Conservation (phyloP, 2,888 invertebrate species). For the Idaea dimidiata region DNA sequence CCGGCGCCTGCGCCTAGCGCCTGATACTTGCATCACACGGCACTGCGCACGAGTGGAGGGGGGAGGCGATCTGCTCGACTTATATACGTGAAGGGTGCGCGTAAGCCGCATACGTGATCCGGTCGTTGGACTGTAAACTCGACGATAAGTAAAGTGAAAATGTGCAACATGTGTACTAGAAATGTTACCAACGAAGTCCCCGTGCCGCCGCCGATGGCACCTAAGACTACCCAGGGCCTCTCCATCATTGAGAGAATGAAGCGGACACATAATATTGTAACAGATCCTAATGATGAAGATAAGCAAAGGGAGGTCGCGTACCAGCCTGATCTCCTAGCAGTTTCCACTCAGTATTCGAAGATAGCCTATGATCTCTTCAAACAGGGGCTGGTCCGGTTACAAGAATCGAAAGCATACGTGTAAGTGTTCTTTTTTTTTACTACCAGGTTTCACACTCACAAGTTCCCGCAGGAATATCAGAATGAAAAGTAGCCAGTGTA, state of each 20-base stretch:
- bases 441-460: too few relatives aligned
- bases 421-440: conserved; percentile 64
- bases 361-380: conserved; percentile 61
- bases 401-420: conserved; percentile 74
- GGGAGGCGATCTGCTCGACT: conserved; percentile 56
- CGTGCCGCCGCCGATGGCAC: conserved; percentile 36
- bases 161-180: conserved; percentile 75
- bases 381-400: conserved; percentile 50
- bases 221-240: conserved; percentile 30
- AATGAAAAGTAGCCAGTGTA: too few relatives aligned
- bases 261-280: conserved; percentile 68
- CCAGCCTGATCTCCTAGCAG: conserved; percentile 72
- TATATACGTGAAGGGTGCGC: conserved; percentile 55
- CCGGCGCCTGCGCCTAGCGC: conserved; percentile 31
- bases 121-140: conserved; percentile 25
- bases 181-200: conserved; percentile 45
- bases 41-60: conserved; percentile 32
- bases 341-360: conserved; percentile 73
- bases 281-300: conserved; percentile 56
- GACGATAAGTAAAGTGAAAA: conserved; percentile 28
- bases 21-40: conserved; percentile 23
- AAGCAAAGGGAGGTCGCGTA: conserved; percentile 64
- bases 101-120: conserved; percentile 40
- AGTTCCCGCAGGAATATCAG: too few relatives aligned
- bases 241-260: conserved; percentile 60